Evolutionary conservation across 1,140 invertebrate species (phyloP).

Genomic region (Brachystomella parvula): DNA sequence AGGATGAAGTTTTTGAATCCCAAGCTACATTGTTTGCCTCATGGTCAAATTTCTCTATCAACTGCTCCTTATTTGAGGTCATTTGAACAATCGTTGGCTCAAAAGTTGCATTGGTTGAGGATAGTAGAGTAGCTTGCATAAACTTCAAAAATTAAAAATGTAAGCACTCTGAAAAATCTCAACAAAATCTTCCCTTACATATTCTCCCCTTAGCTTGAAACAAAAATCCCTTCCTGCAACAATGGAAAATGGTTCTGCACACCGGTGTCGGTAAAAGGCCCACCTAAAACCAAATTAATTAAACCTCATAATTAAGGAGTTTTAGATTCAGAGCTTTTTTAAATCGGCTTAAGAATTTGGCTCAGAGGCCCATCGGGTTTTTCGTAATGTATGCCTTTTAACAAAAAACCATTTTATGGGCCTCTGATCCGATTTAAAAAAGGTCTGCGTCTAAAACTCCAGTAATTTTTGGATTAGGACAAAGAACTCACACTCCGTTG

Average conservation of each 20-base stretch:
- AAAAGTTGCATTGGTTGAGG: not conserved
- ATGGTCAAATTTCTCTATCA: not conserved
- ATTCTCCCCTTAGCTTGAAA: not conserved
- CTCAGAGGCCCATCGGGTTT: no score
- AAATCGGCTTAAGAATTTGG: no score
- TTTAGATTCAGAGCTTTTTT: no score
- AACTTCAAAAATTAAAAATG: not conserved
- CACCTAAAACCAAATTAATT: not conserved
- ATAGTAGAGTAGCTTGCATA: not conserved
- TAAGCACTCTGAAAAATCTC: not conserved
- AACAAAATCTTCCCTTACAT: not conserved
- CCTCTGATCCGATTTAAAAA: no score
- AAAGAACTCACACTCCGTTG: not conserved
- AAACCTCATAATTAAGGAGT: not conserved
- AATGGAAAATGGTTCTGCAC: not conserved
- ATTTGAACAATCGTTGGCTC: not conserved
- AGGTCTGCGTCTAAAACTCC: not conserved
- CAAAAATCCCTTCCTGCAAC: not conserved
- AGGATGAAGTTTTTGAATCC: not conserved
- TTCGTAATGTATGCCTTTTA: no score
- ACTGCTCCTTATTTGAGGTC: not conserved
- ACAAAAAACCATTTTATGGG: no score
- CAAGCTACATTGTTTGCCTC: not conserved
- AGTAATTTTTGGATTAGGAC: no score
- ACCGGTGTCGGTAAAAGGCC: not conserved